Evolutionary conservation across 2,113 vertebrate species (phyloP).

Genomic region (Brachionichthys hirsutus): DNA sequence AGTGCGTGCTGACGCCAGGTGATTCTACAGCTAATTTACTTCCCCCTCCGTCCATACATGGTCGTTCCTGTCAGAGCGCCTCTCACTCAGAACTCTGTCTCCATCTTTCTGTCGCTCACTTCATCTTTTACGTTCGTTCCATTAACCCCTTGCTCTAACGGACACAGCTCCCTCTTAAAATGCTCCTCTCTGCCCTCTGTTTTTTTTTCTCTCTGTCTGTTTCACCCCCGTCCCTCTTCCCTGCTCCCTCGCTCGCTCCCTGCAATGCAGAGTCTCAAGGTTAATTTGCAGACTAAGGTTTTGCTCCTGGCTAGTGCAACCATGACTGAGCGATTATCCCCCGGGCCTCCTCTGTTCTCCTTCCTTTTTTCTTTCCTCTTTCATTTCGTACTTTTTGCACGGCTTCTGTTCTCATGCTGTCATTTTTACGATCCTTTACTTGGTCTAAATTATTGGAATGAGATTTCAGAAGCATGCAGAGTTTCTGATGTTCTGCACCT

Average conservation of each 20-base stretch:
- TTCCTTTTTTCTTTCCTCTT: slow-evolving; percentile 14
- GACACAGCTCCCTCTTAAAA: slow-evolving; percentile 10
- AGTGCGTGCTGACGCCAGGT: no score
- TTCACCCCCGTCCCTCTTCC: slow-evolving; percentile 15
- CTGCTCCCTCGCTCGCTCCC: slow-evolving; percentile 47
- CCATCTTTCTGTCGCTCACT: slow-evolving; percentile 12
- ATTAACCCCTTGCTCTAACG: slow-evolving; percentile 8
- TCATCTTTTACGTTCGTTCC: slow-evolving; percentile 26
- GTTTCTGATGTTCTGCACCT: neutral
- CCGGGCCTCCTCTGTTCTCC: slow-evolving; percentile 25
- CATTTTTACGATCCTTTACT: no score
- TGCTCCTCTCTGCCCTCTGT: slow-evolving; percentile 21
- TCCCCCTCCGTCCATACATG: no score
- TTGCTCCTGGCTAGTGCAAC: slow-evolving; percentile 55
- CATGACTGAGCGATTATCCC: slow-evolving; percentile 58
- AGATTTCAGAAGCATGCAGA: no score
- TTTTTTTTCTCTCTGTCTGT: slow-evolving; percentile 26
- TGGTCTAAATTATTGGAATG: no score
- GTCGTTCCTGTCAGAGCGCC: neutral
- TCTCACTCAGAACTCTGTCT: neutral
- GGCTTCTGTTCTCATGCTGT: neutral
- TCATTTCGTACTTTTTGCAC: slow-evolving; percentile 15
- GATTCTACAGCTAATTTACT: no score
- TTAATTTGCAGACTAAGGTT: slow-evolving; percentile 76
- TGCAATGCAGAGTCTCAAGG: slow-evolving; percentile 77